Evolutionary conservation across 2,888 invertebrate species (phyloP).

Genomic region (Tipula vernalis): DNA sequence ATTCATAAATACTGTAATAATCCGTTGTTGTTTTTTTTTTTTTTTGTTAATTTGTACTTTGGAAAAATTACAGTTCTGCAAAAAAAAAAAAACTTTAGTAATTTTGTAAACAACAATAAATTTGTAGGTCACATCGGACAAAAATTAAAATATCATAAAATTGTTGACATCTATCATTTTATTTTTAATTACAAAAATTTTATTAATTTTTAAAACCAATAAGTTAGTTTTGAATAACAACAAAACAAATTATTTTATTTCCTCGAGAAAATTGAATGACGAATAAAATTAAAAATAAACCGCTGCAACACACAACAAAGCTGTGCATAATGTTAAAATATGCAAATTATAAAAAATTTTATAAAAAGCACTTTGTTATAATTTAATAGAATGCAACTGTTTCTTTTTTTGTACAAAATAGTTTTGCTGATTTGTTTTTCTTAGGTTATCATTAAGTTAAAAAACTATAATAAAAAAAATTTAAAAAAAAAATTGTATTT

Average conservation of each 20-base stretch:
- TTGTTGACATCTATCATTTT: neutral
- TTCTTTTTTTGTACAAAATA: neutral
- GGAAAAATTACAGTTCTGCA: neutral
- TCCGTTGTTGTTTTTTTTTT: no score
- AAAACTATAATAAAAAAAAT: neutral
- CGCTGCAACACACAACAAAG: neutral
- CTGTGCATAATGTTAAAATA: neutral
- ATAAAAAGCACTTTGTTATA: neutral
- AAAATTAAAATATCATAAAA: neutral
- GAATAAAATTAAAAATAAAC: neutral
- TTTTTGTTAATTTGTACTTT: neutral
- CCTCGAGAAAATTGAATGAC: neutral
- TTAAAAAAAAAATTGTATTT: neutral
- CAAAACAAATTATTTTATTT: neutral
- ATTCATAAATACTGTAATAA: neutral
- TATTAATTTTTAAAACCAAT: neutral
- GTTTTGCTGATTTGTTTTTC: neutral
- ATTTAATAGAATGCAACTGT: neutral
- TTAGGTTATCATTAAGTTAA: neutral
- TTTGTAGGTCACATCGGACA: neutral
- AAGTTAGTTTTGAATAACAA: neutral
- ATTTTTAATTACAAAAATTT: neutral
- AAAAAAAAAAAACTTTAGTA: neutral
- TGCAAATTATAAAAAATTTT: neutral
- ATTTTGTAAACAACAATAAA: neutral